Base-by-base conservation (phyloP, 1,140 invertebrate species). In the Parasteatoda tepidariorum region DNA sequence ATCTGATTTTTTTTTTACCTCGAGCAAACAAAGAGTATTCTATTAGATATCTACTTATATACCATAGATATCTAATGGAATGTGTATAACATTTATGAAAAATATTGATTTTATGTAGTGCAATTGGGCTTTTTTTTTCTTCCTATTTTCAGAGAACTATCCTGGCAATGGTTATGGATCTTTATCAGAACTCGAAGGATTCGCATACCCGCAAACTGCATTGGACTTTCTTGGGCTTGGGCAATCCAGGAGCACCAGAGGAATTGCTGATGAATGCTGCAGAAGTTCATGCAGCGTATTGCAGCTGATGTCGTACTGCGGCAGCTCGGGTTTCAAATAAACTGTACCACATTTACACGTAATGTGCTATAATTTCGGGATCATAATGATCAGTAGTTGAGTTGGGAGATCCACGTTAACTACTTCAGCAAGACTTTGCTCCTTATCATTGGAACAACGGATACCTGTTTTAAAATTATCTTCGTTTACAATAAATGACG, bases 191-290 rank as follows among this genome's bases (percentile, higher is more conserved):
- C 30, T 33, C 24, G 55, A 64, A 13, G 79, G 79, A 13, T 73
- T 73, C 68, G 26, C 73, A 11, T 57, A 73, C 4, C 79, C 67
- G 13, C 67, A 73, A 15, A 48, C 34, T 2, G 67, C 79, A 24
- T n/a, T 83, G 34, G 67, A 71, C 28, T 83, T 83, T 34, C 64
- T 73, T 4, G n/a, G n/a, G n/a, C n/a, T n/a, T n/a, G 26, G 79
- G 1, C 18, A 34, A 15, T 38, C 68, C 15, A 33, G 86, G n/a
- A 70, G 57, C 15, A 85, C 70, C 24, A 86, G 88, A 31, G 90
- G 90, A 24, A 87, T 91, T 34, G 87, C 89, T 57, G 90, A 91
- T 70, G 90, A 91, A 81, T 91, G 90, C 81, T 91, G 90, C 74
- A 61, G 86, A 22, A 90, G 89, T 62, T 83, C 88, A 3, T 91